Evolutionary conservation across 2,888 invertebrate species (phyloP).

Genomic region (Cordilura impudica): DNA sequence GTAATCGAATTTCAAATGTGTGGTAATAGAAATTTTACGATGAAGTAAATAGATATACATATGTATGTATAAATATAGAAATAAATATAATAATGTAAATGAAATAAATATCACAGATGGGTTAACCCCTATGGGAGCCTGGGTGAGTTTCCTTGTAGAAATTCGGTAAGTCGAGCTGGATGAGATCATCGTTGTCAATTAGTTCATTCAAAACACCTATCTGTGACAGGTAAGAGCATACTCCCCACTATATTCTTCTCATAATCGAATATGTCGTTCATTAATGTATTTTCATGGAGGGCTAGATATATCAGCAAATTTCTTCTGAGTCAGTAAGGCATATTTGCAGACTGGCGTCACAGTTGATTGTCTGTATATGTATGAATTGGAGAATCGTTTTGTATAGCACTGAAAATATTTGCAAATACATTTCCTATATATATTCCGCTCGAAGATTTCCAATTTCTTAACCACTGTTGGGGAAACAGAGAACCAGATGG

Average conservation of each 20-base stretch:
- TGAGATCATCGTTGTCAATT: not conserved
- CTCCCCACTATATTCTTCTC: too few relatives aligned
- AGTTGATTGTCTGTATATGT: not conserved
- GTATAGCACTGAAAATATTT: not conserved
- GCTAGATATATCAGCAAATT: not conserved
- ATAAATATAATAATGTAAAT: too few relatives aligned
- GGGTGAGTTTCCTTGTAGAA: too few relatives aligned
- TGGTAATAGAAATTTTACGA: too few relatives aligned
- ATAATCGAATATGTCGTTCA: not conserved
- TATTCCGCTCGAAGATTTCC: not conserved
- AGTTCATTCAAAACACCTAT: not conserved
- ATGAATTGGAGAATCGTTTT: not conserved
- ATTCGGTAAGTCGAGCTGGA: too few relatives aligned
- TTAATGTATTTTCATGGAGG: not conserved
- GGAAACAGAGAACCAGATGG: too few relatives aligned
- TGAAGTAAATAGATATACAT: too few relatives aligned
- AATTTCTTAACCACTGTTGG: constrained; percentile 6
- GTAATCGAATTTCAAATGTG: too few relatives aligned
- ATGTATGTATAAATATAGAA: too few relatives aligned
- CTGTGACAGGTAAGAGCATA: too few relatives aligned
- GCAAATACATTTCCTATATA: not conserved
- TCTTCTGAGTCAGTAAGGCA: not conserved
- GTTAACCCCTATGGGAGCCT: too few relatives aligned
- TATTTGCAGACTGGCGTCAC: not conserved
- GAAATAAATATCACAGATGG: too few relatives aligned